Evolutionary conservation across 2,113 vertebrate species (phyloP), one percentile per base, ranked within the genome.

Genomic region (Emydura subglobosa): DNA sequence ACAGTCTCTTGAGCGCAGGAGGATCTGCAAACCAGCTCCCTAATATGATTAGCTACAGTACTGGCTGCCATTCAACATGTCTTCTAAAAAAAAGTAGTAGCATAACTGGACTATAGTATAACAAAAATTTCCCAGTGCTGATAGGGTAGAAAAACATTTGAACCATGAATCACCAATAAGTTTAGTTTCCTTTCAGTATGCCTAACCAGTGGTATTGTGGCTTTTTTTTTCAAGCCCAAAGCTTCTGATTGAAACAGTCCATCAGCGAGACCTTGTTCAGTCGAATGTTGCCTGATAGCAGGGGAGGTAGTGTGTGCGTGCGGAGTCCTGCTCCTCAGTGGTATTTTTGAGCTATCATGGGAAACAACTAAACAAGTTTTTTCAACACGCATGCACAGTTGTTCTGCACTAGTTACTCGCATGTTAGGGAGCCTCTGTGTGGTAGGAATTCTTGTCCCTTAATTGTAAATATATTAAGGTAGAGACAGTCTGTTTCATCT

Each of bases 1-100:
- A 27, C 17, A 78, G 84, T 65, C 59, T 86, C n/a, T 55, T 44
- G 53, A 68, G 31, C 94, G 50, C 53, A 74, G 57, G 90, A 90
- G 86, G 78, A 91, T 65, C 49, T 65, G 34, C 39, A 76, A 90
- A 86, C 1, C 6, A 85, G 29, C 59, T 82, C 87, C 27, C n/a
- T 84, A 72, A 31, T 1, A 0, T 27, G 42, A 59, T 82, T 65
- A 68, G 42, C 7, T 89, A 1, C 11, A 5, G 25, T 79, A 22
- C 47, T 94, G n/a, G 34, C 12, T 39, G 44, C 6, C 1, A 44
- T 47, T 83, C 49, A n/a, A 2, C 54, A 86, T 79, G 65, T 78
- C 47, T 53, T 44, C 9, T 27, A 78, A 83, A 80, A 83, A 54
- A 83, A 6, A 27, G 39, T 25, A 76, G 24, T 51, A 10, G 22